These are phyloP conservation scores for Phanerotoma sp. DNA, from an alignment of 2,888 invertebrate species.

Conservation along the genomic window DNA sequence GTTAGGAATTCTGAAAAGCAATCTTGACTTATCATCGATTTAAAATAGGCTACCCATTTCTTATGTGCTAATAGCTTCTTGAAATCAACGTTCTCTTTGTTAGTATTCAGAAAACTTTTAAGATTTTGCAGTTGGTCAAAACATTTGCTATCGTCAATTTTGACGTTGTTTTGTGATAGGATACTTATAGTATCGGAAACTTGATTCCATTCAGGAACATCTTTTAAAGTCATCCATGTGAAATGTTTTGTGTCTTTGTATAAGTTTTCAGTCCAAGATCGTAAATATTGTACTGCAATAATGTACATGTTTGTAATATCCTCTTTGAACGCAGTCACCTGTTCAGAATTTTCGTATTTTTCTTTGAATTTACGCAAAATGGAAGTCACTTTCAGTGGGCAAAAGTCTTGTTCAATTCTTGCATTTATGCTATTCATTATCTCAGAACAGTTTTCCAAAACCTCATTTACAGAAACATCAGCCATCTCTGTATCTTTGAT, in stretches of 20 bases:
- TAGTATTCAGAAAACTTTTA: neutral
- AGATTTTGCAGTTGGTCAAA: conserved; percentile 23
- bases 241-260: conserved; percentile 25
- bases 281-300: conserved; percentile 27
- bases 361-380: conserved; percentile 28
- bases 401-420: conserved; percentile 27
- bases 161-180: conserved; percentile 23
- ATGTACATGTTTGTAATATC: conserved; percentile 28
- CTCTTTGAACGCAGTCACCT: conserved; percentile 26
- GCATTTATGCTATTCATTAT: conserved; percentile 27
- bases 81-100: neutral
- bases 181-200: conserved; percentile 25
- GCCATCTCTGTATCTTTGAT: conserved; percentile 20
- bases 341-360: conserved; percentile 6
- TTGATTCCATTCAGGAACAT: conserved; percentile 26
- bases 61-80: conserved; percentile 9
- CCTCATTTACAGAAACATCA: conserved; percentile 22
- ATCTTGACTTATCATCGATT: conserved; percentile 18
- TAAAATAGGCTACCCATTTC: conserved; percentile 22
- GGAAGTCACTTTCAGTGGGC: conserved; percentile 21
- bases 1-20: conserved; percentile 14
- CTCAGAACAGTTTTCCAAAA: conserved; percentile 25
- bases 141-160: conserved; percentile 27
- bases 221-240: conserved; percentile 25
- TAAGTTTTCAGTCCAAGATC: conserved; percentile 24